Evolutionary conservation across 2,113 vertebrate genomes (phyloP).

Genomic region (Rostratula benghalensis): DNA sequence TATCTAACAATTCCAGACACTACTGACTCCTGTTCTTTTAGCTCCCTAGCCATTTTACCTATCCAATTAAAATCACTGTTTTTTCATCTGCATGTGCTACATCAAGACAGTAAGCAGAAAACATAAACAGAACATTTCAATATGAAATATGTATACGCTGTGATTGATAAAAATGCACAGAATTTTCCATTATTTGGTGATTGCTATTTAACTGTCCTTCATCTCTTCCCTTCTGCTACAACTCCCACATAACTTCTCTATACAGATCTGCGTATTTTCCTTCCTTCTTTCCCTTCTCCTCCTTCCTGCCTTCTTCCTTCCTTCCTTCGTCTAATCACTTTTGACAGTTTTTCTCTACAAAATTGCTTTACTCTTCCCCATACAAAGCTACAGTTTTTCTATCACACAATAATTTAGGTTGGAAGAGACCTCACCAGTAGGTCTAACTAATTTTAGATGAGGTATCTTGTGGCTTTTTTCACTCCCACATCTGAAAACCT

Average conservation of each 20-base stretch:
- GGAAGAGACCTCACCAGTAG: neutral
- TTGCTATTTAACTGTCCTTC: neutral
- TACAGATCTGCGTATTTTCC: neutral
- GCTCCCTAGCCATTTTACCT: neutral
- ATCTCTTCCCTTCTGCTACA: neutral
- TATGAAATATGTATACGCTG: neutral
- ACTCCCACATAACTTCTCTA: neutral
- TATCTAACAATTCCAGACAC: neutral
- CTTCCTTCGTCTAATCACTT: neutral
- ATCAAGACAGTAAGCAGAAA: neutral
- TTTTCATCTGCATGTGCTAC: neutral
- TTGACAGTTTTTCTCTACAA: neutral
- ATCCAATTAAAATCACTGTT: neutral
- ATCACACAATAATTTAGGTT: neutral
- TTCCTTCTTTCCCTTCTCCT: neutral
- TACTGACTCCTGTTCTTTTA: neutral
- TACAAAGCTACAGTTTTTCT: neutral
- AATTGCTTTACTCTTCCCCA: neutral
- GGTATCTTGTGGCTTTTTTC: neutral
- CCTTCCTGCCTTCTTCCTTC: neutral
- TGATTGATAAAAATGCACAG: neutral
- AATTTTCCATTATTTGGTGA: neutral
- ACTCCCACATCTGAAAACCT: neutral
- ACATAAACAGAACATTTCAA: neutral
- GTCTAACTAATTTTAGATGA: neutral